A percentile compares a stretch with the other conserved stretches of the same genome.
These are phyloP conservation scores for Aviceda subcristata DNA, from an alignment of 2,113 vertebrate species.

Conservation along the genomic window DNA sequence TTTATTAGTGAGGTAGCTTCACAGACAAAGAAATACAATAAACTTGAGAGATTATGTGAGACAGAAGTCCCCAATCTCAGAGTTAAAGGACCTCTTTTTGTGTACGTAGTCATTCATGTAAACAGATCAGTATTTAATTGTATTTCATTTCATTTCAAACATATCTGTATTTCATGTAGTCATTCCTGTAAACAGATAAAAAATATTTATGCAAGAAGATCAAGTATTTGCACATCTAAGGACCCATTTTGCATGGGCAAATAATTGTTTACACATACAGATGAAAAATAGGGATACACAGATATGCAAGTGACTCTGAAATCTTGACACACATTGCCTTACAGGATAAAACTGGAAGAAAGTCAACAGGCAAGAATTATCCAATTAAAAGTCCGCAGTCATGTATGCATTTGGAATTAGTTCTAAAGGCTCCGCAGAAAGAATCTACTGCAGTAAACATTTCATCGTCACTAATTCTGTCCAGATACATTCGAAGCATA, in stretches of 20 bases:
- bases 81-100: neutral
- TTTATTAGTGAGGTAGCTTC: neutral
- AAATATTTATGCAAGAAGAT: conserved; percentile 31
- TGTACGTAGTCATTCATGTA: neutral
- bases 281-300: conserved; percentile 16
- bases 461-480: conserved; percentile 52
- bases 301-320: conserved; percentile 27
- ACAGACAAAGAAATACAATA: neutral
- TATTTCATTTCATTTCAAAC: conserved; percentile 25
- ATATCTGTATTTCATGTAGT: neutral
- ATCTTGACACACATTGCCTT: conserved; percentile 39
- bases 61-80: neutral
- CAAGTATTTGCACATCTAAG: conserved; percentile 47
- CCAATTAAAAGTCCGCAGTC: conserved; percentile 11
- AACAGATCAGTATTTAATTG: conserved; percentile 7
- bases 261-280: neutral
- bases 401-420: conserved; percentile 58
- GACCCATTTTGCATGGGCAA: conserved; percentile 32
- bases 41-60: neutral
- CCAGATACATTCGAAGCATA: conserved; percentile 28
- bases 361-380: conserved; percentile 55
- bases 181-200: conserved; percentile 24
- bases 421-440: conserved; percentile 43
- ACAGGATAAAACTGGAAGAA: conserved; percentile 41
- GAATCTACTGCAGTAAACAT: conserved; percentile 43